phyloP scores from a whole-genome alignment of 2,888 invertebrate genomes.

The Hofmannophila pseudospretella region DNA sequence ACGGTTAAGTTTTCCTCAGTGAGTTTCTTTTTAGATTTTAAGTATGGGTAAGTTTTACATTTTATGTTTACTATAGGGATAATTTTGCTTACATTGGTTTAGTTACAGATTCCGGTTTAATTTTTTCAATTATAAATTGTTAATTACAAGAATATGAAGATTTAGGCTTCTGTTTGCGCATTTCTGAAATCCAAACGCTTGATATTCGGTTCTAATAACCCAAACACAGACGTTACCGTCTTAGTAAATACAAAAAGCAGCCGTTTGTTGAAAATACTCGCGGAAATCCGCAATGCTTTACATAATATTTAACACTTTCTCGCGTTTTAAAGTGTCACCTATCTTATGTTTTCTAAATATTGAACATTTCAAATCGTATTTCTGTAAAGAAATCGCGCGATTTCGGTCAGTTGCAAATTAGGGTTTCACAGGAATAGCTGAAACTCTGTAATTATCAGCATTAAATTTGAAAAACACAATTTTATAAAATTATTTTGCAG shows the following conservation, averaged over 20 bases:
- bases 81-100: no score
- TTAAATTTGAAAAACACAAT: background rate
- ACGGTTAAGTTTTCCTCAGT: background rate
- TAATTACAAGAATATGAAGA: no score
- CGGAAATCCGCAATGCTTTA: conserved; percentile 34
- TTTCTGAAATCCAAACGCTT: no score
- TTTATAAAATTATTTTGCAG: conserved; percentile 15
- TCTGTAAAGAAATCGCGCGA: conserved; percentile 25
- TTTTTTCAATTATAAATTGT: no score
- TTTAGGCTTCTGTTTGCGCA: no score
- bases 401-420: conserved; percentile 14
- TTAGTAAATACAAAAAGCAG: conserved; percentile 3
- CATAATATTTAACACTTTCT: conserved; percentile 52
- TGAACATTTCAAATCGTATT: conserved; percentile 43
- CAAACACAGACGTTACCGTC: background rate
- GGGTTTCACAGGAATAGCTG: conserved; percentile 11
- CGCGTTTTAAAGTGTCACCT: conserved; percentile 34
- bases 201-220: no score
- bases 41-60: conserved; percentile 1
- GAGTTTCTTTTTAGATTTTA: background rate
- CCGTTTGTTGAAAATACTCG: conserved; percentile 40
- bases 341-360: conserved; percentile 58
- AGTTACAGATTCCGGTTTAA: no score
- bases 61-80: background rate
- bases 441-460: background rate